Evolutionary conservation across 1,140 invertebrate species (phyloP), one percentile per base, ranked within the genome.

Genomic region (Homarus americanus): DNA sequence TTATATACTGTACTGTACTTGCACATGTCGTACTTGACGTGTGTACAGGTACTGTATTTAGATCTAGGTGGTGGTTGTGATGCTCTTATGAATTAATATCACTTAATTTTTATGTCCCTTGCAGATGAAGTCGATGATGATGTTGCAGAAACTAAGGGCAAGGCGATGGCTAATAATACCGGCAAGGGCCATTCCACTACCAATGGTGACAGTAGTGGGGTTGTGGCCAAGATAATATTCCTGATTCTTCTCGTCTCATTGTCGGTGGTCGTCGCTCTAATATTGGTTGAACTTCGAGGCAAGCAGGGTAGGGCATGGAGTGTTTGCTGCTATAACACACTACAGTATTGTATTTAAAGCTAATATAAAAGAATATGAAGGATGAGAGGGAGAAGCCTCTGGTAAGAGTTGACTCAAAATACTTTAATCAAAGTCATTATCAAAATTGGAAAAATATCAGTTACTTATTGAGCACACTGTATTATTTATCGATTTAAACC

Each of bases 251-350:
- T 90, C 17, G 69, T 90, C 24, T 82, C 87, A 12, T 32, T 90
- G 72, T 90, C 87, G 2, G 12, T 90, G 41, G 87, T 90, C 0
- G 53, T 90, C 38, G 87, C 58, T 7, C 87, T 90, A 41, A 90
- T 90, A n/a, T 41, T 90, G 24, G 72, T 90, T 34, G 87, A 90
- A 63, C 87, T 90, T 34, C 87, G 80, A 90, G 87, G 87, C 87
- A 90, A 90, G 87, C 53, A 83, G 87, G 87, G 87, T 90, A 90
- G 87, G 87, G 87, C 87, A 90, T 90, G 87, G 40, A 24, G 79
- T 82, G 79, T 36, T 36, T 28, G 78, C 5, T 80, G n/a, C n/a
- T n/a, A n/a, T n/a, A n/a, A n/a, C n/a, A n/a, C n/a, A n/a, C n/a
- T n/a, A n/a, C n/a, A n/a, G n/a, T n/a, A n/a, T n/a, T n/a, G n/a